These are phyloP conservation scores for Limnodromus scolopaceus DNA, from an alignment of 2,797 vertebrate genomes.

Conservation along the genomic window DNA sequence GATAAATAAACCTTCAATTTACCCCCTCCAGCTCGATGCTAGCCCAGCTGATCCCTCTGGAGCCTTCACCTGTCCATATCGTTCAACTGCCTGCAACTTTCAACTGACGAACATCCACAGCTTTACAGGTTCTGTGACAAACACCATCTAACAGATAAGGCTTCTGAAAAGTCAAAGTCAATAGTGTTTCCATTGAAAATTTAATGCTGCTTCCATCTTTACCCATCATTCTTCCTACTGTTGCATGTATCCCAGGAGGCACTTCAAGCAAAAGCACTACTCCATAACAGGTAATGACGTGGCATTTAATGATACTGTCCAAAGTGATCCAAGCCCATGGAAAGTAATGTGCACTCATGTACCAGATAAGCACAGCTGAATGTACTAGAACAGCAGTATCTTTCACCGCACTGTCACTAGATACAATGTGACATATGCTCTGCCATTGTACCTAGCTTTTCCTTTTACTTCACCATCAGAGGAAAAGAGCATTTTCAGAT, in stretches of 20 bases:
- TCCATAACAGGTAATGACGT: conserved; percentile 96
- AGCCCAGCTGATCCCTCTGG: conserved; percentile 89
- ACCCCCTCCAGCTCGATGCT: conserved; percentile 87
- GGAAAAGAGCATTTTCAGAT: conserved; percentile 75
- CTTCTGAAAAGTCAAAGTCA: conserved; percentile 95
- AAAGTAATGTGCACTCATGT: conserved; percentile 91
- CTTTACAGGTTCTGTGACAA: conserved; percentile 94
- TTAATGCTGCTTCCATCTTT: conserved; percentile 93
- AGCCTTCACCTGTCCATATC: conserved; percentile 98
- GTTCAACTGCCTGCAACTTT: conserved; percentile 90
- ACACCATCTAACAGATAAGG: conserved; percentile 94
- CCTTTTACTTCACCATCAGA: conserved; percentile 75
- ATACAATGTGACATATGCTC: conserved; percentile 92
- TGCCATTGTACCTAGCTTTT: conserved; percentile 80
- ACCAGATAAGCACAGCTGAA: conserved; percentile 93
- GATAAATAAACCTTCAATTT: conserved; percentile 99
- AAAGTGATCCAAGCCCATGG: conserved; percentile 93
- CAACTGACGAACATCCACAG: conserved; percentile 85
- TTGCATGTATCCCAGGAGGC: conserved; percentile 82
- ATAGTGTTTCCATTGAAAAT: conserved; percentile 93
- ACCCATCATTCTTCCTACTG: conserved; percentile 82
- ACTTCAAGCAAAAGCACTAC: conserved; percentile 87
- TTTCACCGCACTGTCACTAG: conserved; percentile 89
- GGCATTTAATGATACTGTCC: conserved; percentile 99
- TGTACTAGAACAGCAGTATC: conserved; percentile 84